Percentiles rank a stretch among this genome's conserved stretches.
Conservation (phyloP, 2,888 invertebrate species). For the Dicyrtoma fusca region DNA sequence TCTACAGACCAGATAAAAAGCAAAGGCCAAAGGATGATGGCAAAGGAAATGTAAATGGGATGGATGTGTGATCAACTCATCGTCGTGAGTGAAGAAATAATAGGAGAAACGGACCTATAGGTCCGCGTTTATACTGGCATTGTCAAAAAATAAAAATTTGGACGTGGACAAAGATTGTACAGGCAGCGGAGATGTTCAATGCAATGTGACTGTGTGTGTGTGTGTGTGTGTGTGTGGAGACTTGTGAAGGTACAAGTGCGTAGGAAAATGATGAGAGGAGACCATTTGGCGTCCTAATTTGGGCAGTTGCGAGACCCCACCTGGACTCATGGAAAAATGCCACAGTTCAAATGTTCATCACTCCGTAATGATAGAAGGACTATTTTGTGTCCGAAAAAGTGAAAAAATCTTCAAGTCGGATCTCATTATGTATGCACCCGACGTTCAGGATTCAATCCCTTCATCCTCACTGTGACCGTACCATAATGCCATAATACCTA, state of each 20-base stretch:
- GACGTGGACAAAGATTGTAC: constrained; percentile 10
- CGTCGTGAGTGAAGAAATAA: too few species aligned
- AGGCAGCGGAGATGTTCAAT: neutral
- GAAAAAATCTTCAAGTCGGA: constrained; percentile 28
- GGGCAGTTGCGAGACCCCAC: constrained; percentile 31
- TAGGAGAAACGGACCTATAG: too few species aligned
- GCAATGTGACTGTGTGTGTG: neutral
- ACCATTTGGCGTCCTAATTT: constrained; percentile 37
- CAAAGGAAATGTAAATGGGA: too few species aligned
- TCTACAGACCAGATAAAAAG: neutral
- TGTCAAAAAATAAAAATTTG: constrained; percentile 34
- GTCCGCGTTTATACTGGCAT: neutral
- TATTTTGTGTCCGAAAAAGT: constrained; percentile 41
- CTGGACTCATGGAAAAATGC: constrained; percentile 22
- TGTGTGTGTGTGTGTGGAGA: too few species aligned
- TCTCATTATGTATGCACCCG: constrained; percentile 36
- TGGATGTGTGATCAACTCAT: too few species aligned
- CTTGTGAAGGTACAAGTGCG: constrained; percentile 10
- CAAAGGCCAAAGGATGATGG: neutral
- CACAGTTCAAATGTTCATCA: constrained; percentile 33
- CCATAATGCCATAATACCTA: too few species aligned
- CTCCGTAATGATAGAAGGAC: constrained; percentile 39
- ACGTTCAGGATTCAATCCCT: constrained; percentile 15
- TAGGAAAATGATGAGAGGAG: constrained; percentile 16
- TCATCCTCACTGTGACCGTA: constrained; percentile 6